Evolutionary conservation across 2,888 invertebrate species (phyloP), one percentile per base, ranked within the genome.

Genomic region (Tyria jacobaeae): DNA sequence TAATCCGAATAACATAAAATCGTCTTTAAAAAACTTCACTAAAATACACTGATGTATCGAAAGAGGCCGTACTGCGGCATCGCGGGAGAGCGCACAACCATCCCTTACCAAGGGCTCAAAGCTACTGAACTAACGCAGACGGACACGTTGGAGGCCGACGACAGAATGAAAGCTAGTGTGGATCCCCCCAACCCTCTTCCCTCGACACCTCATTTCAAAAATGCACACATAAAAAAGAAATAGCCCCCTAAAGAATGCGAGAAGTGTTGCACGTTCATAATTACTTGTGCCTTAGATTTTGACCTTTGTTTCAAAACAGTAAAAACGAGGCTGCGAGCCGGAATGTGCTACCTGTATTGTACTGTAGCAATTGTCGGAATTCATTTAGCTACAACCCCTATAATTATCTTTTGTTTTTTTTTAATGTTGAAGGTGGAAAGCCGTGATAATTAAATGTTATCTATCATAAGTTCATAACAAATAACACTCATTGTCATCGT

Each of bases 191-290:
- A 69, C 78, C 85, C 82, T 54, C 70, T 74, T 76, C 80, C 82
- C 86, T 82, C 78, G 80, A 82, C 85, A 84, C 81, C 80, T 81
- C 82, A 80, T 82, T 80, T 75, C 78, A 79, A 89, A 87, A 89
- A 91, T 91, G 89, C 90, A 92, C 89, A 88, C 86, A 84, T 83
- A 83, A 82, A 85, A 87, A 79, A 78, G 79, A 84, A 89, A 89
- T 88, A 87, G 86, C 71, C 64, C 62, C 70, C 81, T 73, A 86
- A 87, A 81, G 86, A 89, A 90, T 87, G 87, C 77, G 76, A 84
- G 82, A 84, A 87, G 77, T 81, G 84, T 86, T 86, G 78, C 80
- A 78, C 75, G 81, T 80, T 76, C 73, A 70, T 86, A 82, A 86
- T 86, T 82, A 82, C 82, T 83, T 78, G 74, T 76, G 72, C 72